Base-by-base conservation (phyloP, 2,113 vertebrate genomes). In the Herpetotheres cachinnans region DNA sequence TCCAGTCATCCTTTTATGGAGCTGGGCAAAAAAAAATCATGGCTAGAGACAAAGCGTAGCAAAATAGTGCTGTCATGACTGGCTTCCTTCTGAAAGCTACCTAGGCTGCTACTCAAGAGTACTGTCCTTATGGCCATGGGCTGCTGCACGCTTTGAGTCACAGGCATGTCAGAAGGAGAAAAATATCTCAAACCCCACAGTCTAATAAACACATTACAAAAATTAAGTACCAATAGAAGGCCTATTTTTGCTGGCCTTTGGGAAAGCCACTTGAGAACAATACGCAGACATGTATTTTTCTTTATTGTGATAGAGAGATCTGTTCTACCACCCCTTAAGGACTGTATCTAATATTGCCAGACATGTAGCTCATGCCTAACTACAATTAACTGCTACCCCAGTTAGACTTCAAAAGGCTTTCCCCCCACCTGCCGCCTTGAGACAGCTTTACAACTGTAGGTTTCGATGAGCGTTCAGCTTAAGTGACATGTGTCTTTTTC, bases 371-470 rank as follows among this genome's bases (percentile, higher is more conserved):
- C 76, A n/a, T 27, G 8, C 16, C 20, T 71, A 56, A 38, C n/a
- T 49, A 49, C 13, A 54, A 34, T 27, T 82, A 40, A 49, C 34
- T 44, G 42, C n/a, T 30, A 47, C 24, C 7, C 30, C 56, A 77
- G 25, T 11, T 7, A 38, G 63, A 59, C 13, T 72, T 67, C 29
- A 69, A 76, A 38, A 49, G 21, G 34, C 10, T 38, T 12, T 25
- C 4, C 6, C 4, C 4, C 1, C 0, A 14, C 21, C 18, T 12
- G 1, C 4, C 7, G 0, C 21, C 26, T 16, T 32, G 9, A 74
- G 27, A 80, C 1, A 49, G 19, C 30, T 89, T 91, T 71, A 63
- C 22, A 89, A 59, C 19, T 21, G 9, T 10, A 58, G 4, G 46
- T 65, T 67, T 50, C 36, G 29, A 27, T 27, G 6, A 83, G 55